Evolutionary conservation across 1,140 invertebrate genomes (phyloP).

Genomic region (Atta colombica): DNA sequence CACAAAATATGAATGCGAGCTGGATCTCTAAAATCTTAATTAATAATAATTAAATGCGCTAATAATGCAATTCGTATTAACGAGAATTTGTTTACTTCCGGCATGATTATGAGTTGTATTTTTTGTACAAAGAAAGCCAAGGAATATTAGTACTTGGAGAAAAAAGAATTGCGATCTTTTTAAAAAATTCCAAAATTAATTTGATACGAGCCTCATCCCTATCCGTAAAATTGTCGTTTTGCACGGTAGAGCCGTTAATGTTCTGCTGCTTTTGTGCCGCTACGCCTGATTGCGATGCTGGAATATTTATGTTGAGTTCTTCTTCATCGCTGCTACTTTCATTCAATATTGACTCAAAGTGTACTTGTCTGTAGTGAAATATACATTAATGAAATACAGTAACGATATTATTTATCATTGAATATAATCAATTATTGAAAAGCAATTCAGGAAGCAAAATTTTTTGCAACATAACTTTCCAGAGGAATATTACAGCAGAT

Average conservation of each 20-base stretch:
- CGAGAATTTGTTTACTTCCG: not conserved
- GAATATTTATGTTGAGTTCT: not conserved
- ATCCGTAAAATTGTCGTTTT: not conserved
- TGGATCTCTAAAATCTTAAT: not conserved
- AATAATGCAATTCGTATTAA: not conserved
- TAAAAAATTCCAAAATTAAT: not conserved
- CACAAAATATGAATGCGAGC: not conserved
- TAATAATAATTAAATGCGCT: not conserved
- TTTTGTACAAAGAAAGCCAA: not conserved
- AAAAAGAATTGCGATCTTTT: not conserved
- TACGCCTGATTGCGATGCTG: not conserved
- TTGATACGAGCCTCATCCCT: conserved; percentile 60
- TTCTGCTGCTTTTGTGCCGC: not conserved
- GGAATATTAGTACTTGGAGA: not conserved
- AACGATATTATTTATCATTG: not conserved
- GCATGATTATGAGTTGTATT: not conserved
- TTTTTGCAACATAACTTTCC: not conserved
- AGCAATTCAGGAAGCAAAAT: not conserved
- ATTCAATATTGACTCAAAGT: conserved; percentile 70
- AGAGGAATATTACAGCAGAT: too few species aligned
- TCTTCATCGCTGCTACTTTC: conserved; percentile 70
- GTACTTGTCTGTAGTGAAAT: conserved; percentile 38
- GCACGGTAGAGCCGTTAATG: not conserved
- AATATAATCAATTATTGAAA: not conserved
- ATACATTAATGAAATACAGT: not conserved